These are phyloP conservation scores for Criorhina ranunculi DNA, from an alignment of 2,888 invertebrate genomes.

Conservation along the genomic window DNA sequence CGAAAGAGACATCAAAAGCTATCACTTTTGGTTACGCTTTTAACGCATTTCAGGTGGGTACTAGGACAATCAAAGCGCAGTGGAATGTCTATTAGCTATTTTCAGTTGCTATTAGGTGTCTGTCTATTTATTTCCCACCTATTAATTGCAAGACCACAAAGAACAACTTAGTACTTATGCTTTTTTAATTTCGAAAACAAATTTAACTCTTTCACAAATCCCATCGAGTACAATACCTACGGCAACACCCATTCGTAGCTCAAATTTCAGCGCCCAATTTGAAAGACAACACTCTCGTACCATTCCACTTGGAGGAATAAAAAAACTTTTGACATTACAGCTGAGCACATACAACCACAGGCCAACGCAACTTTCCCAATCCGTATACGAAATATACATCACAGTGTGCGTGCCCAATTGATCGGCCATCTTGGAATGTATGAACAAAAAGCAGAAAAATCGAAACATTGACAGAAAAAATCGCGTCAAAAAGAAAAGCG, in stretches of 20 bases:
- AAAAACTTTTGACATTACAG: constrained; percentile 70
- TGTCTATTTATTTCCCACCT: too few relatives aligned
- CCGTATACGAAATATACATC: constrained; percentile 55
- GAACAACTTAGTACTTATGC: too few relatives aligned
- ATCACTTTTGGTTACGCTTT: too few relatives aligned
- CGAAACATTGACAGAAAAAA: constrained; percentile 81
- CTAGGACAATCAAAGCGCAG: too few relatives aligned
- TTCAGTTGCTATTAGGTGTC: too few relatives aligned
- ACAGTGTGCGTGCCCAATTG: constrained; percentile 64
- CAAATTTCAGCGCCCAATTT: constrained; percentile 57
- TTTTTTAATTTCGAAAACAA: too few relatives aligned
- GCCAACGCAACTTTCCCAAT: constrained; percentile 69
- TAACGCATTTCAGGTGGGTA: too few relatives aligned
- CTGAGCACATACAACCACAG: constrained; percentile 55
- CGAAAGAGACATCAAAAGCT: too few relatives aligned
- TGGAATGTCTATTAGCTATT: too few relatives aligned
- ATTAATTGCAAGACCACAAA: too few relatives aligned
- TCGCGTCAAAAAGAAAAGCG: constrained; percentile 79
- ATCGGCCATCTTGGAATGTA: constrained; percentile 81
- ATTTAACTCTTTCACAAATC: too few relatives aligned
- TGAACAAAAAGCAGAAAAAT: constrained; percentile 79
- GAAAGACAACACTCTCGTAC: constrained; percentile 18
- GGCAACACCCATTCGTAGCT: constrained; percentile 38
- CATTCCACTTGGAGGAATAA: constrained; percentile 13
- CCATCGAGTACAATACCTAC: not conserved